A percentile compares a stretch with the other conserved stretches of the same genome.
Evolutionary conservation across 2,888 invertebrate species (phyloP).

Genomic region (Agrypnus murinus): DNA sequence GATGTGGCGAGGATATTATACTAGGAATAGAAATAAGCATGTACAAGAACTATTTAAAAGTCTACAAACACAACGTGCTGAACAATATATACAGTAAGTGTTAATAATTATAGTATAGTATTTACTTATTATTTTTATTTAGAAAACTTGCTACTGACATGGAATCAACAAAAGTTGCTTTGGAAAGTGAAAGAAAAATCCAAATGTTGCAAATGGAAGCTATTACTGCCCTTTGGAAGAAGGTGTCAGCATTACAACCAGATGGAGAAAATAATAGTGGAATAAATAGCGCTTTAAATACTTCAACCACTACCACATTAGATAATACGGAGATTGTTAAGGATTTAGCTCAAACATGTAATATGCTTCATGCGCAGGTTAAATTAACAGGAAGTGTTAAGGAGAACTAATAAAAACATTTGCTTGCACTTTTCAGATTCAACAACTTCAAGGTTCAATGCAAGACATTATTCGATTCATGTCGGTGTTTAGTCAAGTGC

Average conservation of each 20-base stretch:
- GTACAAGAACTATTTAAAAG: conserved; percentile 78
- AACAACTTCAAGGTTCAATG: conserved; percentile 86
- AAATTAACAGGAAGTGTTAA: too few relatives aligned
- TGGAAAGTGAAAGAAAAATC: conserved; percentile 89
- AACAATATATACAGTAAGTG: conserved; percentile 88
- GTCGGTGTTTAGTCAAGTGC: conserved; percentile 72
- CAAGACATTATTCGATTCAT: conserved; percentile 84
- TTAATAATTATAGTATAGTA: background rate
- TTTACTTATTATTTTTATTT: conserved; percentile 2
- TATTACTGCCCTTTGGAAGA: conserved; percentile 92
- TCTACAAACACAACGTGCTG: conserved; percentile 84
- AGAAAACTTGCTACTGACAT: conserved; percentile 89
- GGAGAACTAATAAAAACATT: conserved; percentile 13
- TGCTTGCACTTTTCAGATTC: conserved; percentile 74
- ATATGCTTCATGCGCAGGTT: conserved; percentile 83
- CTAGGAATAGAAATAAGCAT: conserved; percentile 82
- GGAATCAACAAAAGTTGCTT: conserved; percentile 87
- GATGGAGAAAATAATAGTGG: conserved; percentile 59
- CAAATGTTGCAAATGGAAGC: conserved; percentile 93
- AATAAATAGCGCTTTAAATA: conserved; percentile 12
- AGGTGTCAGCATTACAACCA: conserved; percentile 82
- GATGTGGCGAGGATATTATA: conserved; percentile 89
- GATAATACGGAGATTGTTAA: conserved; percentile 79
- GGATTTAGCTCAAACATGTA: conserved; percentile 85
- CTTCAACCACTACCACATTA: conserved; percentile 44